Evolutionary conservation across 2,113 vertebrate genomes (phyloP), one percentile per base, ranked within the genome.

Genomic region (Sylvia atricapilla): DNA sequence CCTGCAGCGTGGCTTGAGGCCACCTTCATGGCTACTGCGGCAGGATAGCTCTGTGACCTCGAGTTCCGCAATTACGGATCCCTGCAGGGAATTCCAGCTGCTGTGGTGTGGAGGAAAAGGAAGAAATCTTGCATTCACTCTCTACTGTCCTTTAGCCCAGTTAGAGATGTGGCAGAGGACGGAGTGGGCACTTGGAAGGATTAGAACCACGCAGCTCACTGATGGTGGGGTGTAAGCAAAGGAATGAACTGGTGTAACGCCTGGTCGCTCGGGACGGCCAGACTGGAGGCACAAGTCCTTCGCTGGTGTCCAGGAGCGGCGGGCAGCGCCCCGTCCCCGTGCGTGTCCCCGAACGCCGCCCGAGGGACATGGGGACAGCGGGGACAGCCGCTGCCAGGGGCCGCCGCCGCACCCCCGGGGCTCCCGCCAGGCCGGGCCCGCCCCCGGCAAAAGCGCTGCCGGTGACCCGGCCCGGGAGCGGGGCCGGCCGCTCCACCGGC

Each of bases 241-340:
- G 17, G 6, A 11, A 21, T 1, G 31, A n/a, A 2, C 24, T 0
- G 19, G 1, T 25, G 22, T 0, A 3, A 6, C 2, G 27, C 6
- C 69, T 2, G 53, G 6, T 18, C 8, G 20, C 63, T 23, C 37
- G 30, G n/a, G 30, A 46, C 15, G 23, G 46, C 25, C 56, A 5
- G 7, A 16, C 8, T 1, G 52, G 47, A 31, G 12, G 20, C 28
- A 7, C 24, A 3, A 28, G 15, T 3, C 21, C 46, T 70, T 9
- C 7, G 25, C 63, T 7, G 25, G 28, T 7, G 56, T 6, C 39
- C 39, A 2, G 72, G 49, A 37, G 23, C 14, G 2, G 33, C 43
- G 22, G 58, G 28, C 58, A 62, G 35, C 1, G 63, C 13, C 31
- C 46, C 6, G 37, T 68, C 7, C 21, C 58, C 17, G 35, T 3